Percentiles rank a stretch among this genome's conserved stretches.
Evolutionary conservation across 1,140 invertebrate genomes (phyloP).

Genomic region (Drosophila fuyamai): DNA sequence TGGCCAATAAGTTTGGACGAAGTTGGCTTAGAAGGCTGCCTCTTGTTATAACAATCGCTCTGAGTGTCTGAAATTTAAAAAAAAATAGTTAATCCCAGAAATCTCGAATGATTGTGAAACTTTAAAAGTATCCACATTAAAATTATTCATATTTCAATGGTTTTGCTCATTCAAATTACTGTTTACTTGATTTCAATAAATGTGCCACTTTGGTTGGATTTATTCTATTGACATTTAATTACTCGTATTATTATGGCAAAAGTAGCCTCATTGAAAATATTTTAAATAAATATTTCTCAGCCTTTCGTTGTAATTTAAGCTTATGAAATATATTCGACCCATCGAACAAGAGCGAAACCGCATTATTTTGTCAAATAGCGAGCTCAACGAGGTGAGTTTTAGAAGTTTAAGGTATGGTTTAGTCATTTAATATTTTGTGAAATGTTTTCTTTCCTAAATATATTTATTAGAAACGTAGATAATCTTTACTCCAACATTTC

Average conservation of each 20-base stretch:
- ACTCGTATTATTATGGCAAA: slow-evolving; percentile 26
- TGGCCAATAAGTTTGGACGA: slow-evolving; percentile 44
- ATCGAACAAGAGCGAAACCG: slow-evolving; percentile 38
- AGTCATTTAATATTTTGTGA: no score
- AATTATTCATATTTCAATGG: background rate
- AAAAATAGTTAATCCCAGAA: background rate
- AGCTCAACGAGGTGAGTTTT: slow-evolving; percentile 6
- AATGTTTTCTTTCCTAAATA: no score
- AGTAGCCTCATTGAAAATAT: slow-evolving; percentile 50
- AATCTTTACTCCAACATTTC: no score
- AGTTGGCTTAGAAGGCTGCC: slow-evolving; percentile 13
- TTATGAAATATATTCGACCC: slow-evolving; percentile 45
- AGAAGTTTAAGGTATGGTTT: no score
- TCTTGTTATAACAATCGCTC: slow-evolving; percentile 3
- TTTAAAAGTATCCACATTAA: background rate
- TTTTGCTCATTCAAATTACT: slow-evolving; percentile 11
- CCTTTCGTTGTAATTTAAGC: slow-evolving; percentile 64
- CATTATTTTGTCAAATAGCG: slow-evolving; percentile 68
- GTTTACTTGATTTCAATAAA: slow-evolving; percentile 20
- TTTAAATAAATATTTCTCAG: slow-evolving; percentile 67
- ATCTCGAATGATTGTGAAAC: background rate
- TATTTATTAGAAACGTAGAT: no score
- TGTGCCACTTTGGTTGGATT: slow-evolving; percentile 37
- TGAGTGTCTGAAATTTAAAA: background rate
- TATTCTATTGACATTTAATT: slow-evolving; percentile 76